Evolutionary conservation across 2,888 invertebrate genomes (phyloP).

Genomic region (Acheta domesticus): DNA sequence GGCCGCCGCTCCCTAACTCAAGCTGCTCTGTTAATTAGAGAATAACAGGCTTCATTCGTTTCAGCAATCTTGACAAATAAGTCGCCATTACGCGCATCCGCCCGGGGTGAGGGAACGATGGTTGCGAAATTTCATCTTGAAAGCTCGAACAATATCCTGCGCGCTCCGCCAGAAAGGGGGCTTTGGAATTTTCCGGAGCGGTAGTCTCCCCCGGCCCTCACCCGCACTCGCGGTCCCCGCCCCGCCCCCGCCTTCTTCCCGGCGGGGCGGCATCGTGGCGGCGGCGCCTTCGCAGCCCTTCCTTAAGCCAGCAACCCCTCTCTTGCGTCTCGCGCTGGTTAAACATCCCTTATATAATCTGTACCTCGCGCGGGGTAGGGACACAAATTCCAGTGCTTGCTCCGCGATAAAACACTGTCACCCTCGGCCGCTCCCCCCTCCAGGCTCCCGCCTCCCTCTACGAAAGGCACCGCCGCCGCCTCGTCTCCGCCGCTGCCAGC

Average conservation of each 20-base stretch:
- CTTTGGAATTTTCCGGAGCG: neutral
- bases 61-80: slow-evolving; percentile 18
- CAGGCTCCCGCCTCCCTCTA: neutral
- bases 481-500: neutral
- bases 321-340: slow-evolving; percentile 7
- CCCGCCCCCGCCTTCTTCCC: neutral
- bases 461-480: neutral
- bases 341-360: slow-evolving; percentile 11
- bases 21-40: slow-evolving; percentile 7
- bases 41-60: slow-evolving; percentile 18
- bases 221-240: neutral
- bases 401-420: slow-evolving; percentile 1
- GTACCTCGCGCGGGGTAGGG: neutral
- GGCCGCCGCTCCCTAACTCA: neutral
- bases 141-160: too few relatives aligned
- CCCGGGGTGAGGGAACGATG: neutral
- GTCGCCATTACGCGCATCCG: slow-evolving; percentile 6
- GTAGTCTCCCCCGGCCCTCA: neutral
- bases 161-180: neutral
- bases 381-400: slow-evolving; percentile 9
- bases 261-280: neutral
- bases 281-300: neutral
- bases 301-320: neutral
- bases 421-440: neutral
- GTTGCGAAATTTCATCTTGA: neutral